Evolutionary conservation across 2,888 invertebrate genomes (phyloP).

Genomic region (Melanargia galathea): DNA sequence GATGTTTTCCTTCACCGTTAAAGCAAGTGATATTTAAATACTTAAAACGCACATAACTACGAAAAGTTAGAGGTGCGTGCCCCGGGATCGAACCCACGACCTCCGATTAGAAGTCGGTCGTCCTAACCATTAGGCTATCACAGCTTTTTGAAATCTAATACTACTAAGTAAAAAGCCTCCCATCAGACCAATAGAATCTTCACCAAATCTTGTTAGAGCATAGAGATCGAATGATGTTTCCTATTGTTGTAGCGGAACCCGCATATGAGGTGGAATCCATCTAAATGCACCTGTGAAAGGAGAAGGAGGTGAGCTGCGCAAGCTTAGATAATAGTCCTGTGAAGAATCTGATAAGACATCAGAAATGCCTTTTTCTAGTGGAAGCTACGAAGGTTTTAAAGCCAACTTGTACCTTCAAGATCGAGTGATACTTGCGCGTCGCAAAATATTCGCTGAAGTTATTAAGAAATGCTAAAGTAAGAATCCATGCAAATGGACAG

Average conservation of each 20-base stretch:
- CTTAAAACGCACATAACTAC: too few relatives aligned
- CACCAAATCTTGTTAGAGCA: not conserved
- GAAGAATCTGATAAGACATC: slow-evolving; percentile 5
- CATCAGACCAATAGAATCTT: not conserved
- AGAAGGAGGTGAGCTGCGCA: slow-evolving; percentile 40
- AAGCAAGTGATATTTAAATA: too few relatives aligned
- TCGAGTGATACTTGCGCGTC: not conserved
- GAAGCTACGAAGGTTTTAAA: not conserved
- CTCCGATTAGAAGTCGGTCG: too few relatives aligned
- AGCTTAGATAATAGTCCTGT: not conserved
- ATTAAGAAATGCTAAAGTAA: not conserved
- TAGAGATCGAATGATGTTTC: slow-evolving; percentile 48
- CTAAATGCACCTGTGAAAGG: slow-evolving; percentile 70
- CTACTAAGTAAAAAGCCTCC: too few relatives aligned
- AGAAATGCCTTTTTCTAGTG: not conserved
- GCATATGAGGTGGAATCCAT: slow-evolving; percentile 77
- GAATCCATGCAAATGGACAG: not conserved
- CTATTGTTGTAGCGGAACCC: slow-evolving; percentile 72
- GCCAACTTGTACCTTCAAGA: slow-evolving; percentile 4
- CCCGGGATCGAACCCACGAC: too few relatives aligned
- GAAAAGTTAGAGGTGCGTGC: too few relatives aligned
- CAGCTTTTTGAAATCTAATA: too few relatives aligned
- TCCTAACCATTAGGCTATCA: too few relatives aligned
- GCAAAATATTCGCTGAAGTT: not conserved
- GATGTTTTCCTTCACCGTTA: too few relatives aligned